Percentiles rank a stretch among this genome's conserved stretches.
phyloP scores from a whole-genome alignment of 2,797 vertebrate genomes.

The Clarias fuscus region DNA sequence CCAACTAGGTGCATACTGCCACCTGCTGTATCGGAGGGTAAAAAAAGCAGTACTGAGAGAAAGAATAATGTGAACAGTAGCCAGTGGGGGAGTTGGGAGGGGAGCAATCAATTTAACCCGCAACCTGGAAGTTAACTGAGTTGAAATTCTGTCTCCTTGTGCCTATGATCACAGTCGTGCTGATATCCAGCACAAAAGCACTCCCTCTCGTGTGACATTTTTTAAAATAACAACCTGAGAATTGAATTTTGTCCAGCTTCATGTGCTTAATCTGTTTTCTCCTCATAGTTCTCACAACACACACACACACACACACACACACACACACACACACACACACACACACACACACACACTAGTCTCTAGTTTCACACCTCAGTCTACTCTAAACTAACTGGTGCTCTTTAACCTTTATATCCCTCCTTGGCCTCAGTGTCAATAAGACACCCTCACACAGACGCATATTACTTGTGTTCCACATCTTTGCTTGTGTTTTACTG shows the following conservation, averaged over 20 bases:
- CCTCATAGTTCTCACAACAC: background rate
- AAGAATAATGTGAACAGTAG: no score
- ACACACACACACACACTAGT: background rate
- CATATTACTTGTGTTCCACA: background rate
- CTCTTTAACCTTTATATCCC: constrained; percentile 2
- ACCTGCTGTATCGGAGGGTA: no score
- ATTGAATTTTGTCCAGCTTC: background rate
- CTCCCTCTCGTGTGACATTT: no score
- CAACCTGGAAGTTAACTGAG: no score
- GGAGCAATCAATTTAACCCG: no score
- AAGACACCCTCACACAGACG: constrained; percentile 19
- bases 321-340: constrained; percentile 11
- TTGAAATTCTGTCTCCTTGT: no score
- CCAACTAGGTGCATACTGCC: no score
- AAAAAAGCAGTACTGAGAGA: no score
- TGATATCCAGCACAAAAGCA: no score
- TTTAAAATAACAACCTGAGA: background rate
- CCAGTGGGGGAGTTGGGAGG: no score
- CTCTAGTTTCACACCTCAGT: constrained; percentile 28
- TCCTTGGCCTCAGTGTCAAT: background rate
- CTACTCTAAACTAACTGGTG: constrained; percentile 24
- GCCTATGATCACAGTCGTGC: no score
- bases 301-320: background rate
- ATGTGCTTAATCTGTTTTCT: background rate
- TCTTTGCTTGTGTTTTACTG: background rate